Percentiles rank a stretch among this genome's conserved stretches.
Evolutionary conservation across 2,797 vertebrate species (phyloP).

Genomic region (Phalanger gymnotis): DNA sequence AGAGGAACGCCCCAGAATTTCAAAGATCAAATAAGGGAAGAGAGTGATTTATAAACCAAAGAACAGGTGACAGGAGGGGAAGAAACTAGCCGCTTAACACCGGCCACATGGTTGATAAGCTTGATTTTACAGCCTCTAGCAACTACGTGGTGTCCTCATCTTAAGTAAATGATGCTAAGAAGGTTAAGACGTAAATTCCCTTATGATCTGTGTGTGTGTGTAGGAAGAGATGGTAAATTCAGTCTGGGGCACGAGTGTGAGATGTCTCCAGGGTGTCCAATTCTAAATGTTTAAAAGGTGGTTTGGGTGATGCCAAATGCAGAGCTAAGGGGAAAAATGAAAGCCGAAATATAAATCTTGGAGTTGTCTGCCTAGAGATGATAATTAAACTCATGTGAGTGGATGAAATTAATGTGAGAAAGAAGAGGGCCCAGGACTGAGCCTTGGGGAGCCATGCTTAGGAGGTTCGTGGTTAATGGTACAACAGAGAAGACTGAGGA

Average conservation of each 20-base stretch:
- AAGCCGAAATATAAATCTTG: not conserved
- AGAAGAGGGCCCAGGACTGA: no score
- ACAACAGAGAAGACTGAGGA: no score
- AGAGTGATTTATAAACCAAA: not conserved
- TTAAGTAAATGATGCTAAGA: not conserved
- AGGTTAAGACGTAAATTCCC: not conserved
- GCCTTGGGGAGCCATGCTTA: no score
- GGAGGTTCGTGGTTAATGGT: no score
- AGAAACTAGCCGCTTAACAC: not conserved
- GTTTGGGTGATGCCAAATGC: no score
- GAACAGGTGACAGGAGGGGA: not conserved
- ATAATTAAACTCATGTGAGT: no score
- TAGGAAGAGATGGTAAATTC: not conserved
- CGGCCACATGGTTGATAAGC: not conserved
- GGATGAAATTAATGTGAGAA: no score
- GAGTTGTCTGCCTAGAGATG: no score
- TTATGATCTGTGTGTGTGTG: not conserved
- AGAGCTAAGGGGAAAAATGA: not conserved
- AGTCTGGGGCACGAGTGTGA: not conserved
- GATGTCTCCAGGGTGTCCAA: not conserved
- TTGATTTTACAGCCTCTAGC: not conserved
- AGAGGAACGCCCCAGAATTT: not conserved
- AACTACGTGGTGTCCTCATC: not conserved
- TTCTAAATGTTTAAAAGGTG: not conserved
- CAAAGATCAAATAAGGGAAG: not conserved